Evolutionary conservation across 1,140 invertebrate genomes (phyloP).

Genomic region (Zaprionus davidi): DNA sequence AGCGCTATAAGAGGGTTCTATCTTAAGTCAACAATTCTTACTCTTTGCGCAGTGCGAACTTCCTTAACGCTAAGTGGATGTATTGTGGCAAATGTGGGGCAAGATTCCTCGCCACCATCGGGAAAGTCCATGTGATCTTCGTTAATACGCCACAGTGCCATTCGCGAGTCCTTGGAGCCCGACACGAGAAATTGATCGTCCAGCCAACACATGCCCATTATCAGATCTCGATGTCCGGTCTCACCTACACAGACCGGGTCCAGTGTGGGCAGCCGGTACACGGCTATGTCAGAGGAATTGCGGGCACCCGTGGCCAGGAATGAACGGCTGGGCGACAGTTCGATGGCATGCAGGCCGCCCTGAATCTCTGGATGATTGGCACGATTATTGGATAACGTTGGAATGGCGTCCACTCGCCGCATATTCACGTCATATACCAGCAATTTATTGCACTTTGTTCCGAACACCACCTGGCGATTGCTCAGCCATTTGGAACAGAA

Average conservation of each 20-base stretch:
- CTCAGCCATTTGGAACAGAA: conserved; percentile 98
- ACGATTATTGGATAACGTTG: conserved; percentile 88
- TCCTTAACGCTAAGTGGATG: conserved; percentile 90
- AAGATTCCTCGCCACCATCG: conserved; percentile 85
- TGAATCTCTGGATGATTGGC: conserved; percentile 87
- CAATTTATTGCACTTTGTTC: conserved; percentile 98
- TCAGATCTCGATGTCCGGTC: conserved; percentile 95
- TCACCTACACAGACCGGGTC: conserved; percentile 98
- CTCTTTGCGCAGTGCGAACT: conserved; percentile 87
- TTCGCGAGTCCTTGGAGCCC: conserved; percentile 94
- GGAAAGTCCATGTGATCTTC: conserved; percentile 86
- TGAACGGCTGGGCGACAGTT: conserved; percentile 96
- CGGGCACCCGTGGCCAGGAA: conserved; percentile 96
- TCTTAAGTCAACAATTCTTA: conserved; percentile 58
- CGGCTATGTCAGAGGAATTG: conserved; percentile 96
- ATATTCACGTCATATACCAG: conserved; percentile 93
- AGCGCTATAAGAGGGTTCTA: background rate
- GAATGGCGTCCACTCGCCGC: conserved; percentile 93
- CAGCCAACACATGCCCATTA: conserved; percentile 98
- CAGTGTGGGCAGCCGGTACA: conserved; percentile 96
- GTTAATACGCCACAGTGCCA: conserved; percentile 91
- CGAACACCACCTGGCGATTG: conserved; percentile 96
- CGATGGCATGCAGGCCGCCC: conserved; percentile 96
- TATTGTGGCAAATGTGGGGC: conserved; percentile 86
- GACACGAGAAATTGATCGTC: conserved; percentile 98